Evolutionary conservation across 1,140 invertebrate species (phyloP).

Genomic region (Drosophila sulfurigaster): DNA sequence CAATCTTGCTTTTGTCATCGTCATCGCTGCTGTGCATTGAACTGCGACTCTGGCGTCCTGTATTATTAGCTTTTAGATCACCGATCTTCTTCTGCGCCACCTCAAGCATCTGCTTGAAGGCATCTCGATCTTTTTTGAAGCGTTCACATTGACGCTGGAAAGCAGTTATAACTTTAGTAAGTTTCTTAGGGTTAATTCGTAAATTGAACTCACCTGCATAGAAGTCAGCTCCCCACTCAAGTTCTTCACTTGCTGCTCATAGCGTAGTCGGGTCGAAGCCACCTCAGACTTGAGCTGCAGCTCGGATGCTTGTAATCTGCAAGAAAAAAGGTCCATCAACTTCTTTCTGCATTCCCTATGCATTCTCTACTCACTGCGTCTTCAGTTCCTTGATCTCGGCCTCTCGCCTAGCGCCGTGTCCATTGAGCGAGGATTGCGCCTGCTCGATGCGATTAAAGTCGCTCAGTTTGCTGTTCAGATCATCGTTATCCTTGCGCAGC

Average conservation of each 20-base stretch:
- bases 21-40: slow-evolving; percentile 85
- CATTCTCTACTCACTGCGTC: slow-evolving; percentile 85
- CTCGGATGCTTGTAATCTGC: slow-evolving; percentile 90
- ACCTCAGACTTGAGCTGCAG: slow-evolving; percentile 93
- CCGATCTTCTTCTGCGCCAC: slow-evolving; percentile 92
- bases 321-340: slow-evolving; percentile 29
- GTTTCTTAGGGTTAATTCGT: not conserved
- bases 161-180: not conserved
- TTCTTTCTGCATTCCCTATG: not conserved
- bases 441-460: slow-evolving; percentile 94
- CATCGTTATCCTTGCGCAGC: slow-evolving; percentile 91
- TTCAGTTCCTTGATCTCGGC: slow-evolving; percentile 91
- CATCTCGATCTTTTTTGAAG: slow-evolving; percentile 95
- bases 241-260: slow-evolving; percentile 94
- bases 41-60: slow-evolving; percentile 80
- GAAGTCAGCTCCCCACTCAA: slow-evolving; percentile 94
- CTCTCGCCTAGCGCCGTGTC: slow-evolving; percentile 90
- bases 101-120: slow-evolving; percentile 96
- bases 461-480: slow-evolving; percentile 91
- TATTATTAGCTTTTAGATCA: slow-evolving; percentile 88
- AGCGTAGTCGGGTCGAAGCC: slow-evolving; percentile 93
- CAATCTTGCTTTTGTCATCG: slow-evolving; percentile 88
- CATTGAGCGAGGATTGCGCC: slow-evolving; percentile 91
- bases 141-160: slow-evolving; percentile 85
- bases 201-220: slow-evolving; percentile 88